Conservation (phyloP, 2,113 vertebrate genomes). For the Neolamprologus kungweensis region DNA sequence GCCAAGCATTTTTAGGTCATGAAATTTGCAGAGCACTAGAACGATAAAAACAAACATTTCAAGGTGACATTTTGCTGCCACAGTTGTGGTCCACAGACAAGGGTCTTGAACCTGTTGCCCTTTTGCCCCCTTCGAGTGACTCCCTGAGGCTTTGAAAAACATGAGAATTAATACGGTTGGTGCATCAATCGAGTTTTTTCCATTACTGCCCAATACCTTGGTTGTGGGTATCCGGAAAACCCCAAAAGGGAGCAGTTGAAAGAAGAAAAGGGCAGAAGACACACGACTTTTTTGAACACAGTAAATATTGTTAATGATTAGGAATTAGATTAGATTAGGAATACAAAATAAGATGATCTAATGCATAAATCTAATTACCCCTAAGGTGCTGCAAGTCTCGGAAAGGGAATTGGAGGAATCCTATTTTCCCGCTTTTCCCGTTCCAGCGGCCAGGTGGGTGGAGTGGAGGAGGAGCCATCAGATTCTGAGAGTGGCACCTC, state of each 20-base stretch:
- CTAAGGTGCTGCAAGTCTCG: conserved; percentile 88
- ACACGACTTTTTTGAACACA: neutral
- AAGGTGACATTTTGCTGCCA: neutral
- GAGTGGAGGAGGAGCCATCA: conserved; percentile 67
- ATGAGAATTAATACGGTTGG: neutral
- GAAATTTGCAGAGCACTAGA: neutral
- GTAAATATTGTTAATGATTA: neutral
- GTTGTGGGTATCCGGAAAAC: neutral
- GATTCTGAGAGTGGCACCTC: conserved; percentile 50
- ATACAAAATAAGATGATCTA: neutral
- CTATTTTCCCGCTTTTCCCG: conserved; percentile 91
- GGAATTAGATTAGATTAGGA: neutral
- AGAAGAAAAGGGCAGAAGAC: neutral
- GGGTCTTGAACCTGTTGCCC: neutral
- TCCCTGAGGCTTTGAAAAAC: neutral
- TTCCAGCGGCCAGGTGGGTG: conserved; percentile 68
- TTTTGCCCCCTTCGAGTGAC: neutral
- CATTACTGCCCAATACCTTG: neutral
- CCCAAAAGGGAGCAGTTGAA: neutral
- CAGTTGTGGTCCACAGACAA: neutral
- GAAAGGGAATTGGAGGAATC: conserved; percentile 94
- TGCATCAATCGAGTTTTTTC: neutral
- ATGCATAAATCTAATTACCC: neutral
- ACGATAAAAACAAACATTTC: neutral
- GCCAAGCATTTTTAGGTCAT: neutral